Evolutionary conservation across 2,888 invertebrate genomes (phyloP).

Genomic region (Phymatocera aterrima): DNA sequence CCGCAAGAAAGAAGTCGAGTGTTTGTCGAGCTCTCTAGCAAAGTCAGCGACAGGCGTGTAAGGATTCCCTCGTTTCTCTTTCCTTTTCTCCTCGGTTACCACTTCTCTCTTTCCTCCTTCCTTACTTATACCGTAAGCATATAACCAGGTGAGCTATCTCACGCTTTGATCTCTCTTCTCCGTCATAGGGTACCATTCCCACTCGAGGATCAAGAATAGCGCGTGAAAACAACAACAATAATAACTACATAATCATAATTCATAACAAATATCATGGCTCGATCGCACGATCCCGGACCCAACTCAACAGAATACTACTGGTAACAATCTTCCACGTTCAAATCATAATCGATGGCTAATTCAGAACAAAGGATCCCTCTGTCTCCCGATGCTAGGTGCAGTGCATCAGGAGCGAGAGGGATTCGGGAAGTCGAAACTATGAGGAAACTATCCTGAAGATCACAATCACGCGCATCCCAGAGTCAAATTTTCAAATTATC

Average conservation of each 20-base stretch:
- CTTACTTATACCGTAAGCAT: slow-evolving; percentile 17
- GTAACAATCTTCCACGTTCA: neutral
- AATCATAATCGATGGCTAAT: slow-evolving; percentile 10
- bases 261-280: slow-evolving; percentile 19
- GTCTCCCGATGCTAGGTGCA: neutral
- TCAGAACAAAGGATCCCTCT: slow-evolving; percentile 14
- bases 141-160: slow-evolving; percentile 68
- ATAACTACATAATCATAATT: slow-evolving; percentile 17
- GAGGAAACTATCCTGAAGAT: neutral
- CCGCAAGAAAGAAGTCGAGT: slow-evolving; percentile 60
- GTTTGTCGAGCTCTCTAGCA: slow-evolving; percentile 72
- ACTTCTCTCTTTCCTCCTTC: slow-evolving; percentile 17
- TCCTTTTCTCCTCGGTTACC: slow-evolving; percentile 3
- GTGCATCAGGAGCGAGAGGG: neutral
- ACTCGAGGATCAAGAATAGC: slow-evolving; percentile 20
- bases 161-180: slow-evolving; percentile 59
- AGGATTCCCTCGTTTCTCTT: slow-evolving; percentile 32
- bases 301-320: neutral
- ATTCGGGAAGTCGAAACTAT: neutral
- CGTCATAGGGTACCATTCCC: neutral
- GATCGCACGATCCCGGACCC: neutral
- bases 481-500: neutral
- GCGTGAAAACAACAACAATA: slow-evolving; percentile 32
- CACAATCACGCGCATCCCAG: neutral
- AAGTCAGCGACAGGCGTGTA: slow-evolving; percentile 57